Evolutionary conservation across 1,140 invertebrate species (phyloP), one percentile per base, ranked within the genome.

Genomic region (Apocrypta bakeri): DNA sequence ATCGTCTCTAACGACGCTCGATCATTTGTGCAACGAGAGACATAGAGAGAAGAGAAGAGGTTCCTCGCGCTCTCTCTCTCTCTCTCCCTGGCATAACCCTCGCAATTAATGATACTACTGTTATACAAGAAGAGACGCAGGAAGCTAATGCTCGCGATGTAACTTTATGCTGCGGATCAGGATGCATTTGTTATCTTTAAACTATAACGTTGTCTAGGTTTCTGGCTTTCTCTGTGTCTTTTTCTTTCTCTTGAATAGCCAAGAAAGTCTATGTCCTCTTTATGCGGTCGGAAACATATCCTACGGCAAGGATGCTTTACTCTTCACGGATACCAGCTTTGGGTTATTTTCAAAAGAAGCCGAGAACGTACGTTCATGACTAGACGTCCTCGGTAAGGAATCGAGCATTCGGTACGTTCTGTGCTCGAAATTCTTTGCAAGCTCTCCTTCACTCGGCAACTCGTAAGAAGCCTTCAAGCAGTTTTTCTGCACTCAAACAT

Each of bases 91-190:
- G 81, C 74, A 76, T 71, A 78, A 83, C 73, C 63, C 81, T 27
- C 25, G 69, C 56, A 74, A 79, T 79, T 79, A 79, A 79, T 72
- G 78, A 79, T 68, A 79, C 78, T 68, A 79, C 78, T 72, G 78
- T 72, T 79, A 63, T 79, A 72, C 78, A 72, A 79, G 64, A 79
- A 64, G 48, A 56, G 48, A n/a, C 17, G 37, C 64, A 68, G 76
- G 31, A 56, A 29, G 77, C 77, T 71, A 79, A 79, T 79, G 77
- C 63, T 78, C 73, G 56, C 63, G n/a, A 4, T n/a, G 24, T 8
- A 21, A 63, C 27, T 69, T 79, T 79, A 79, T 69, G 66, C 40
- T 66, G 4, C 63, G 25, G 77, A 79, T 79, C 66, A 71, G 77
- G 66, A 71, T 71, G 64, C 33, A 71, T 79, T 79, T 79, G 77